Conservation (phyloP, 2,888 invertebrate genomes). For the Eristalis arbustorum region DNA sequence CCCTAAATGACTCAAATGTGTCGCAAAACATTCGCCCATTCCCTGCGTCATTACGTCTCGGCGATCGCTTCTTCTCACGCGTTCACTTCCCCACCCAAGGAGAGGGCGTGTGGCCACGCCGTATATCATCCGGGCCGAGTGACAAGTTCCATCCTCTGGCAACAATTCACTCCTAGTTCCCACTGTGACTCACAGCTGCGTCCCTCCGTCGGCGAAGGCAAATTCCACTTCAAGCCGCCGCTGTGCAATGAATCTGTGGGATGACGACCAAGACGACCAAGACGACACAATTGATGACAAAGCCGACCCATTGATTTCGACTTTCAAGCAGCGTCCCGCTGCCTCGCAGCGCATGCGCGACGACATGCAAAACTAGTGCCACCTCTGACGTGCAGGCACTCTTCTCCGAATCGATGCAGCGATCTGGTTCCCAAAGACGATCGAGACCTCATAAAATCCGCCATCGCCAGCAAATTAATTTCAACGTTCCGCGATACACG, state of each 20-base stretch:
- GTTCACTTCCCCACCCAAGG: neutral
- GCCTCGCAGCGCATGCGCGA: neutral
- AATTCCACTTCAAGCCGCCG: neutral
- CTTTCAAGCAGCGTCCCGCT: neutral
- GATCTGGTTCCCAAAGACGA: neutral
- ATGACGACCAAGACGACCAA: no score
- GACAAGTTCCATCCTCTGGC: neutral
- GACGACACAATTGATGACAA: neutral
- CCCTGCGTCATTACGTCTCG: neutral
- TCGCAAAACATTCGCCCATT: neutral
- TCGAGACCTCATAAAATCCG: neutral
- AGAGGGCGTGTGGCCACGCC: neutral
- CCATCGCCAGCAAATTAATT: neutral
- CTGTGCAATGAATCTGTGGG: neutral
- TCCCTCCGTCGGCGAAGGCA: neutral
- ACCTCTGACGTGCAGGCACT: neutral
- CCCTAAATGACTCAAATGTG: neutral
- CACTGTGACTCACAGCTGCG: neutral
- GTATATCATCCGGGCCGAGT: neutral
- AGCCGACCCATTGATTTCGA: neutral
- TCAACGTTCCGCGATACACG: neutral
- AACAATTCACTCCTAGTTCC: neutral
- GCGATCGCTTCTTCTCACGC: neutral
- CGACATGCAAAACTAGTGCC: neutral
- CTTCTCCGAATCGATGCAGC: neutral